These are phyloP conservation scores for Oedothorax gibbosus DNA, from an alignment of 1,140 invertebrate genomes.

Conservation along the genomic window DNA sequence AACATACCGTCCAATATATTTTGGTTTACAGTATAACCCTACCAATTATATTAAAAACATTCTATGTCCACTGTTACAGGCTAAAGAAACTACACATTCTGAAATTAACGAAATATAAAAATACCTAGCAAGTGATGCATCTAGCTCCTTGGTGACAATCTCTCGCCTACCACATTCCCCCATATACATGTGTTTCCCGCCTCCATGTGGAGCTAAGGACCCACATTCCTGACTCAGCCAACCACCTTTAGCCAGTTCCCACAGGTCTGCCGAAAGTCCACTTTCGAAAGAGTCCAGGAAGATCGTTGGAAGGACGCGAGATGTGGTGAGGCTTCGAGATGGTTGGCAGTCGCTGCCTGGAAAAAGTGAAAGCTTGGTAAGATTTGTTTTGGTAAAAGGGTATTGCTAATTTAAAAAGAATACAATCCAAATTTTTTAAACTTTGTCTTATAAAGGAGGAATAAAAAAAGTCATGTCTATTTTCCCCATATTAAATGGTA, in stretches of 20 bases:
- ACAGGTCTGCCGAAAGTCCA: conserved; percentile 66
- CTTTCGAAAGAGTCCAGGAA: conserved; percentile 71
- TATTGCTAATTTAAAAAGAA: neutral
- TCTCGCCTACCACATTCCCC: conserved; percentile 70
- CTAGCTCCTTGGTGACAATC: conserved; percentile 69
- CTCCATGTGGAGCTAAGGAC: conserved; percentile 68
- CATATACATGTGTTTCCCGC: conserved; percentile 71
- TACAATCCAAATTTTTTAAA: too few species aligned
- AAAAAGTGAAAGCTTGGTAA: neutral
- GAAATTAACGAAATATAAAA: neutral
- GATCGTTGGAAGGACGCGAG: conserved; percentile 63
- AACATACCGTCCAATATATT: too few species aligned
- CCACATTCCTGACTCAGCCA: conserved; percentile 70
- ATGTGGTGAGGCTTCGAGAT: conserved; percentile 8
- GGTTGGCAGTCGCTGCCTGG: conserved; percentile 67
- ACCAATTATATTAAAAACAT: too few species aligned
- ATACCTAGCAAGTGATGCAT: conserved; percentile 66
- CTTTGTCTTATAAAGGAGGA: too few species aligned
- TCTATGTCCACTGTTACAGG: neutral
- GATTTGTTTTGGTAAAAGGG: too few species aligned
- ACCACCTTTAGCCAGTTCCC: conserved; percentile 69
- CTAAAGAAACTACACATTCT: neutral
- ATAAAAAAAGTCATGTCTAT: too few species aligned
- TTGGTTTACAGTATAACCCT: too few species aligned
- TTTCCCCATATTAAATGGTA: too few species aligned